Evolutionary conservation across 2,888 invertebrate genomes (phyloP).

Genomic region (Mythimna ferrago): DNA sequence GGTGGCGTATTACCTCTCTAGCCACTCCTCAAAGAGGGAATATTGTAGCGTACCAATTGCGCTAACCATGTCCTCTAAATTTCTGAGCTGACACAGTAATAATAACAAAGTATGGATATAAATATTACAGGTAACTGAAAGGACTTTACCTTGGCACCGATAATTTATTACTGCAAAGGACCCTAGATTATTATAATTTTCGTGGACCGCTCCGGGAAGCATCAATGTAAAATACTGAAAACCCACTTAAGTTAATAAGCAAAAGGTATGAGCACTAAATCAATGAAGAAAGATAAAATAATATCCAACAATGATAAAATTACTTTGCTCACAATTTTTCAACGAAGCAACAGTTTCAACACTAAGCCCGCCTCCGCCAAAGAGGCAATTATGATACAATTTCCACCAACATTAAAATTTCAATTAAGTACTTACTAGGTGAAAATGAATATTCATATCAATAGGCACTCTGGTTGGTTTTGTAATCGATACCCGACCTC

Average conservation of each 20-base stretch:
- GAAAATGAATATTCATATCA: slow-evolving; percentile 47
- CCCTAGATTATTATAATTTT: background rate
- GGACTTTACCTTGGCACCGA: background rate
- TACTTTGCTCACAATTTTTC: background rate
- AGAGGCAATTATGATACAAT: slow-evolving; percentile 32
- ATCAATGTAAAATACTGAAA: background rate
- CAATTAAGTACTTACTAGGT: slow-evolving; percentile 28
- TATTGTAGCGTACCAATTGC: too few relatives aligned
- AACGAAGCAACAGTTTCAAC: slow-evolving; percentile 10
- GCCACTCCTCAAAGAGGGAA: too few relatives aligned
- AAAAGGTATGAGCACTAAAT: background rate
- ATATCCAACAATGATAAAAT: background rate
- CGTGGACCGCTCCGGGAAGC: background rate
- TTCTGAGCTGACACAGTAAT: background rate
- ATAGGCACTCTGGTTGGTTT: slow-evolving; percentile 24
- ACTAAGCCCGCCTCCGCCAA: background rate
- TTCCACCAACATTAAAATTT: slow-evolving; percentile 27
- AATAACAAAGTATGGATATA: background rate
- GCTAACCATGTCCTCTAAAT: background rate
- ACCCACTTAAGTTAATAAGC: background rate
- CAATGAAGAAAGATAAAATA: background rate
- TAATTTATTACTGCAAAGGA: slow-evolving; percentile 3
- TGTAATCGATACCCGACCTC: slow-evolving; percentile 40
- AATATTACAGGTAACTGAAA: background rate
- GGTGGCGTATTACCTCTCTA: too few relatives aligned